phyloP scores from a whole-genome alignment of 2,113 vertebrate species.

The Austrofundulus limnaeus region DNA sequence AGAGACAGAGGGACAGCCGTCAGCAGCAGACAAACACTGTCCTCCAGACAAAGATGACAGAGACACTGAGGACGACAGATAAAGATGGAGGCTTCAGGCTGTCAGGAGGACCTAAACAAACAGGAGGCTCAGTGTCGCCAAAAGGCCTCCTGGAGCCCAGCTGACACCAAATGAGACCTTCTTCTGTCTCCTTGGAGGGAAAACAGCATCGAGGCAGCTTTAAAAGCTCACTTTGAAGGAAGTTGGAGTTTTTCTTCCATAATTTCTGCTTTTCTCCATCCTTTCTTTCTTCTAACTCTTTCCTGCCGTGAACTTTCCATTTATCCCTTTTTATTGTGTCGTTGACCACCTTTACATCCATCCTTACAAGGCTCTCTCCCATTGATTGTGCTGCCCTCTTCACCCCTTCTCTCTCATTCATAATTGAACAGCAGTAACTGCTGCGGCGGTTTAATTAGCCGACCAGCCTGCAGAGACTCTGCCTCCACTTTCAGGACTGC shows the following conservation, averaged over 20 bases:
- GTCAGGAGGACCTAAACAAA: constrained; percentile 54
- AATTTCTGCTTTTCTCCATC: constrained; percentile 21
- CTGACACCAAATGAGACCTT: constrained; percentile 51
- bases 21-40: constrained; percentile 19
- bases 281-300: neutral
- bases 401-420: constrained; percentile 64
- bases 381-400: constrained; percentile 64
- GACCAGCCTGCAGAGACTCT: constrained; percentile 52
- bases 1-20: constrained; percentile 9
- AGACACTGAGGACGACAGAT: constrained; percentile 28
- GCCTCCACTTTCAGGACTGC: constrained; percentile 26
- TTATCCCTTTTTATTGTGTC: constrained; percentile 20
- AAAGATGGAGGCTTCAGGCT: constrained; percentile 45
- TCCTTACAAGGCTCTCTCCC: constrained; percentile 18
- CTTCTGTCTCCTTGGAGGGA: constrained; percentile 39
- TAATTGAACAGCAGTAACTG: constrained; percentile 75
- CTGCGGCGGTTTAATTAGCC: constrained; percentile 66
- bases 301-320: constrained; percentile 5
- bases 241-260: neutral
- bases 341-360: constrained; percentile 19
- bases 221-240: constrained; percentile 6
- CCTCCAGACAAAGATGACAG: constrained; percentile 30
- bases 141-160: constrained; percentile 27
- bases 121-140: constrained; percentile 39
- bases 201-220: constrained; percentile 36